Percentiles rank a stretch among this genome's conserved stretches.
Evolutionary conservation across 37 sponge, comb jelly and placozoan genomes (phyloP).

Genomic region (Chondrosia reniformis): DNA sequence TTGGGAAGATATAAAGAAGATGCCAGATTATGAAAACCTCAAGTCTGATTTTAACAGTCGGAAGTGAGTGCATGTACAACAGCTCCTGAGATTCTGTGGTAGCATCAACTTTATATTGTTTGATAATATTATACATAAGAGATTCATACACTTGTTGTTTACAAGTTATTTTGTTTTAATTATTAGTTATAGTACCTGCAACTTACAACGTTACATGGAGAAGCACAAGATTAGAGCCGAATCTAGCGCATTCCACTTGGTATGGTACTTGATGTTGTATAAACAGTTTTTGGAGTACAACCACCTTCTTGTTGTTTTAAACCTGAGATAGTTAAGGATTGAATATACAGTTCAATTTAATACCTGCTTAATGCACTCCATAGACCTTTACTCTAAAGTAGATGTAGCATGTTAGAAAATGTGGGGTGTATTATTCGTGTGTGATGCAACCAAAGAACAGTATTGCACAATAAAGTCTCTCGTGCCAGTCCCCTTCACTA

Average conservation of each 20-base stretch:
- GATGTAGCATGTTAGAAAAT: too few species aligned
- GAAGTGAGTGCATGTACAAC: constrained; percentile 21
- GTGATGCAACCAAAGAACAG: too few species aligned
- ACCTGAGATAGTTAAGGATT: too few species aligned
- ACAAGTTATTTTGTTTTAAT: not conserved
- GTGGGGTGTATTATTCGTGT: too few species aligned
- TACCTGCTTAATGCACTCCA: too few species aligned
- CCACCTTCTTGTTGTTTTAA: too few species aligned
- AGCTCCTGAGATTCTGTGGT: not conserved
- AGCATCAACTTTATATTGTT: not conserved
- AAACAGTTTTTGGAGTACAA: too few species aligned
- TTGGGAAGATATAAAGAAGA: constrained; percentile 92
- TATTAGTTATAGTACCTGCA: constrained; percentile 41
- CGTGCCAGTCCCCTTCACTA: too few species aligned
- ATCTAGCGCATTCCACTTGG: constrained; percentile 85
- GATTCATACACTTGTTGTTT: not conserved
- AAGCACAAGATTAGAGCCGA: constrained; percentile 82
- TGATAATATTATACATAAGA: not conserved
- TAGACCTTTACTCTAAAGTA: too few species aligned
- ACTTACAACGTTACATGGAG: constrained; percentile 88
- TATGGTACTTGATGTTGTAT: too few species aligned
- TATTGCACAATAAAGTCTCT: too few species aligned
- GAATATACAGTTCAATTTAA: too few species aligned
- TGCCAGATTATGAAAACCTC: constrained; percentile 87
- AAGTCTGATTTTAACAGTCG: constrained; percentile 75